phyloP scores from a whole-genome alignment of 1,140 invertebrate genomes.

The Ceratoteleas bidentatus region DNA sequence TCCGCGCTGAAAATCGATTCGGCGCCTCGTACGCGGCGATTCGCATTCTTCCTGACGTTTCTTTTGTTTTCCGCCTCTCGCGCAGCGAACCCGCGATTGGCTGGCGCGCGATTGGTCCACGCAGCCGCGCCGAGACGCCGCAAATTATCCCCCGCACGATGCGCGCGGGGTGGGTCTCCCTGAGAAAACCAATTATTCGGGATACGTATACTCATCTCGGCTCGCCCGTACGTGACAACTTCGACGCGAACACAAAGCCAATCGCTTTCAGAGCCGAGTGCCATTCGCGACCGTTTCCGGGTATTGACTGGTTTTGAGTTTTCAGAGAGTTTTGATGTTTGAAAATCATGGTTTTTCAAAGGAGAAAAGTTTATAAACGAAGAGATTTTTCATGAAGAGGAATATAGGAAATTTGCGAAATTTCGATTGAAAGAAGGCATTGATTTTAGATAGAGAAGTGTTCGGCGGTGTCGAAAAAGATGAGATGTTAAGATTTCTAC shows the following conservation, averaged over 20 bases:
- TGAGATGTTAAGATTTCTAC: too few species aligned
- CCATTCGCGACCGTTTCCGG: slow-evolving; percentile 26
- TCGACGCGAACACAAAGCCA: slow-evolving; percentile 40
- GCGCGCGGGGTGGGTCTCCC: slow-evolving; percentile 40
- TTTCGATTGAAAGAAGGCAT: too few species aligned
- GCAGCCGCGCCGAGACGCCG: slow-evolving; percentile 59
- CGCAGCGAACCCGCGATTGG: slow-evolving; percentile 60
- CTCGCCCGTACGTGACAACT: slow-evolving; percentile 58
- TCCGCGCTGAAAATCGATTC: slow-evolving; percentile 45
- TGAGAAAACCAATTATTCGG: slow-evolving; percentile 61
- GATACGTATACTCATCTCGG: slow-evolving; percentile 45
- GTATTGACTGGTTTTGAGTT: slow-evolving; percentile 33
- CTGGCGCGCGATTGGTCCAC: slow-evolving; percentile 58
- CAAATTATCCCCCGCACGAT: slow-evolving; percentile 61
- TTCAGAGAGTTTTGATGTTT: neutral
- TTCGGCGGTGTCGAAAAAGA: too few species aligned
- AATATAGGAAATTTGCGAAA: too few species aligned
- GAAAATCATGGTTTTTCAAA: too few species aligned
- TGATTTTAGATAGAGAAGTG: too few species aligned
- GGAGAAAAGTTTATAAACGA: too few species aligned
- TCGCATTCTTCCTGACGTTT: slow-evolving; percentile 46
- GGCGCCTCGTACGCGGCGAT: slow-evolving; percentile 35
- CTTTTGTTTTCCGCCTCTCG: slow-evolving; percentile 69
- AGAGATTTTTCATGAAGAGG: too few species aligned
- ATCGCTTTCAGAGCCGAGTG: slow-evolving; percentile 21